Base-by-base conservation (phyloP, 2,888 invertebrate species). In the Tenthredo mesomela region DNA sequence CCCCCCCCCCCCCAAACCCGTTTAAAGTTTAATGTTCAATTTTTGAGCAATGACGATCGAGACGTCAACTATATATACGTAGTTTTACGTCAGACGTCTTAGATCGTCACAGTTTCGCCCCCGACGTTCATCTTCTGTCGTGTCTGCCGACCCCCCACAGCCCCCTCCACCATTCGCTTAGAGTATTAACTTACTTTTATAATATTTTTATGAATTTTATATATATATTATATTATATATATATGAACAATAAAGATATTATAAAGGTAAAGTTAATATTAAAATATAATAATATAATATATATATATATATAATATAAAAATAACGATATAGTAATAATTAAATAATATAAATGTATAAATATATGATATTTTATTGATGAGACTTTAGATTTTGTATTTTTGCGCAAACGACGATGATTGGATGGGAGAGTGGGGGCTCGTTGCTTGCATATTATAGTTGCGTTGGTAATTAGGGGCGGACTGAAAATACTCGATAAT, bases 321-420 rank as follows among this genome's bases (percentile, higher is more conserved):
- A 47, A 47, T 91, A 91, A 90, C 90, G 89, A 90, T 88, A 91
- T 91, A 92, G 91, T 89, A 91, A 61, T 82, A 82, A 91, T 91
- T 89, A 90, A 92, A 89, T 89, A 90, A 91, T 85, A 87, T 86
- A 85, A 86, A 86, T 86, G 88, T 87, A 87, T 86, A 88, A 43
- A 75, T 75, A 75, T 75, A 90, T 89, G 89, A 91, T 92, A 91
- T 92, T 92, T 92, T 92, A 91, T 91, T 91, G 91, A 89, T 88
- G 89, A 91, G 65, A 92, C 47, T 91, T 91, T 92, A 92, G 91
- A 92, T 92, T 92, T 92, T 93, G 91, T 93, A 92, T 92, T 92
- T 91, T 89, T 90, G 89, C 91, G 90, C 88, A 90, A 91, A 90
- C 88, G 89, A 86, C 89, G 90, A 89, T 65, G 89, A 90, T n/a